Evolutionary conservation across 1,140 invertebrate species (phyloP).

Genomic region (Oppia nitens): DNA sequence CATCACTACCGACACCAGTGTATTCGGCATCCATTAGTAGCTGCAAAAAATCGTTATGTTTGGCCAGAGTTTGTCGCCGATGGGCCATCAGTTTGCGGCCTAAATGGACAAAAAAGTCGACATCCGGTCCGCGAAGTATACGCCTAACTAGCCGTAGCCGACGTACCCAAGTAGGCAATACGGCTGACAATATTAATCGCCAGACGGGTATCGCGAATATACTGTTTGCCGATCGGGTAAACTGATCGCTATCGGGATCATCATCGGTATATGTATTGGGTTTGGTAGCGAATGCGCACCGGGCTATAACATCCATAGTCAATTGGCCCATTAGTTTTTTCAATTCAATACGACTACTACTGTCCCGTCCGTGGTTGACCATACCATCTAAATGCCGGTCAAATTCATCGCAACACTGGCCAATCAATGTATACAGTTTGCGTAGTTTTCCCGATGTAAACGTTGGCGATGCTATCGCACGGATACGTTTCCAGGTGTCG

Average conservation of each 20-base stretch:
- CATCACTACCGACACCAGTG: too few relatives aligned
- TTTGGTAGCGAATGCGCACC: too few relatives aligned
- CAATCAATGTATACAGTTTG: slow-evolving; percentile 27
- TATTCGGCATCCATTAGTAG: too few relatives aligned
- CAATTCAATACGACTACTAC: background rate
- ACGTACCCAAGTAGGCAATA: too few relatives aligned
- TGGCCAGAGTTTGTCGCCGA: background rate
- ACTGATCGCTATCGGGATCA: background rate
- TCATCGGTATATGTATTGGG: slow-evolving; percentile 10
- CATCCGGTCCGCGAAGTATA: background rate
- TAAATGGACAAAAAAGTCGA: slow-evolving; percentile 2
- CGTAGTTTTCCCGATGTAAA: slow-evolving; percentile 38
- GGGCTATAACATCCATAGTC: slow-evolving; percentile 8
- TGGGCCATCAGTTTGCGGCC: background rate
- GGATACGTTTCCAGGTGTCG: too few relatives aligned
- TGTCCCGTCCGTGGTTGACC: too few relatives aligned
- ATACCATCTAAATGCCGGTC: background rate
- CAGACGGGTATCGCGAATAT: too few relatives aligned
- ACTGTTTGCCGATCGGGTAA: background rate
- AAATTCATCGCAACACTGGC: background rate
- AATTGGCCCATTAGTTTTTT: slow-evolving; percentile 4
- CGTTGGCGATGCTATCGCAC: too few relatives aligned
- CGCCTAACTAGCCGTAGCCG: too few relatives aligned
- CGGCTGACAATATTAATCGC: too few relatives aligned
- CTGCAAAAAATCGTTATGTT: slow-evolving; percentile 38